Percentiles rank a stretch among this genome's conserved stretches.
phyloP scores from a whole-genome alignment of 2,888 invertebrate species.

The Abrostola tripartita region DNA sequence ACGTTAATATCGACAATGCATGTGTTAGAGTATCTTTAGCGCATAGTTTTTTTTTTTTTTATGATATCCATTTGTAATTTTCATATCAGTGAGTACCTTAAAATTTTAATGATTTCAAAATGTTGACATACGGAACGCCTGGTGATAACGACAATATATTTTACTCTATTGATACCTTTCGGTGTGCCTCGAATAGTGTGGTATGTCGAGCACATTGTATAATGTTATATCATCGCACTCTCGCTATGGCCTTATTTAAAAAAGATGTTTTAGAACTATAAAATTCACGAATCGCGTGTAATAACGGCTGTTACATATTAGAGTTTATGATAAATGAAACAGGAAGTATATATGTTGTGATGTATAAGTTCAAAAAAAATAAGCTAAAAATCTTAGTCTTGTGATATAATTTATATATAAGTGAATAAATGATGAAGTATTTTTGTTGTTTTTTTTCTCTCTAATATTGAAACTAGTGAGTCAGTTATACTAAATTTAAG shows the following conservation, averaged over 20 bases:
- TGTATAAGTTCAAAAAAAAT: constrained; percentile 86
- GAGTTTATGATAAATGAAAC: constrained; percentile 75
- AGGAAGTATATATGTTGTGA: constrained; percentile 85
- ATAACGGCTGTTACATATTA: constrained; percentile 82
- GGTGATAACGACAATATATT: constrained; percentile 80
- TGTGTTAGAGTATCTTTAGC: constrained; percentile 37
- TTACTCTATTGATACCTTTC: constrained; percentile 68
- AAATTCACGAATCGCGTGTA: constrained; percentile 71
- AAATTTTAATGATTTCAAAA: constrained; percentile 61
- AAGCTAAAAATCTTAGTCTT: constrained; percentile 84
- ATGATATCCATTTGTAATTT: constrained; percentile 63
- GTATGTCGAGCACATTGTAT: constrained; percentile 66
- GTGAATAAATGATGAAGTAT: constrained; percentile 87
- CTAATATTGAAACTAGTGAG: not conserved
- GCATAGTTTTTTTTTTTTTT: constrained; percentile 41
- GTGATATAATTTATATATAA: constrained; percentile 88
- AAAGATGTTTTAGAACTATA: constrained; percentile 65
- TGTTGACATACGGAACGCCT: constrained; percentile 56
- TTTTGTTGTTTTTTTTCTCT: constrained; percentile 64
- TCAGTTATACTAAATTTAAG: not conserved
- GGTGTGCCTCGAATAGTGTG: constrained; percentile 72
- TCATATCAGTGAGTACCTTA: constrained; percentile 80
- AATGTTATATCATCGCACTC: constrained; percentile 65
- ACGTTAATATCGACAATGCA: constrained; percentile 23
- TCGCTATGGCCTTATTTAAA: constrained; percentile 83